Evolutionary conservation across 2,888 invertebrate genomes (phyloP).

Genomic region (Lepidochrysops patricia): DNA sequence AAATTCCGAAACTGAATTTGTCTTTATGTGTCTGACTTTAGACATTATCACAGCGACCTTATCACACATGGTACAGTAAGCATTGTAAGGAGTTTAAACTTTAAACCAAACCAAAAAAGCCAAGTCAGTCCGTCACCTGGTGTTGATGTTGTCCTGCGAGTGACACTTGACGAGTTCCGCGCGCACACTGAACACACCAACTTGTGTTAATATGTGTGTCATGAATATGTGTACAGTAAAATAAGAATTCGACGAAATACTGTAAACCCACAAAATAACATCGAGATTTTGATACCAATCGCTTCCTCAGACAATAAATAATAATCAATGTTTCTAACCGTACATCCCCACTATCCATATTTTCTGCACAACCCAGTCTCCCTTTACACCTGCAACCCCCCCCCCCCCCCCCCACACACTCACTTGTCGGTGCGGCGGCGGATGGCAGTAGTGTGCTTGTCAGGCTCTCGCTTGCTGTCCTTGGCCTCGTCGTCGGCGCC

Average conservation of each 20-base stretch:
- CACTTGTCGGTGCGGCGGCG: slow-evolving; percentile 61
- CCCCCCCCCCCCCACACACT: slow-evolving; percentile 28
- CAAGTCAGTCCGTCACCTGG: slow-evolving; percentile 38
- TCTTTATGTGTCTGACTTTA: no score
- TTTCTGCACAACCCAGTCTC: no score
- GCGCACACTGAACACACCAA: slow-evolving; percentile 27
- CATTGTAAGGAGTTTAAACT: neutral
- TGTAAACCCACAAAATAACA: no score
- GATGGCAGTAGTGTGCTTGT: slow-evolving; percentile 52
- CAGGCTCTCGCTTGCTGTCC: slow-evolving; percentile 48
- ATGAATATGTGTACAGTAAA: no score
- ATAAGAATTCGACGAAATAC: no score
- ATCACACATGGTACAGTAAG: neutral
- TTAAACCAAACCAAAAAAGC: slow-evolving; percentile 6
- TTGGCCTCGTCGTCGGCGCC: slow-evolving; percentile 55
- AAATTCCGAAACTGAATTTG: no score
- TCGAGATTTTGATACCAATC: no score
- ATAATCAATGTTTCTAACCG: no score
- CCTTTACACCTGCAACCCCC: no score
- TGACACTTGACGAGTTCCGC: slow-evolving; percentile 54
- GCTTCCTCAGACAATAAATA: no score
- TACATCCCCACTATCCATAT: no score
- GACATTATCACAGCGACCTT: no score
- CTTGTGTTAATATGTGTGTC: neutral
- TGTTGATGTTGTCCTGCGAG: slow-evolving; percentile 64